Percentiles rank a stretch among this genome's conserved stretches.
These are phyloP conservation scores for Sphenopsis melanotis DNA, from an alignment of 2,797 vertebrate species.

Conservation along the genomic window DNA sequence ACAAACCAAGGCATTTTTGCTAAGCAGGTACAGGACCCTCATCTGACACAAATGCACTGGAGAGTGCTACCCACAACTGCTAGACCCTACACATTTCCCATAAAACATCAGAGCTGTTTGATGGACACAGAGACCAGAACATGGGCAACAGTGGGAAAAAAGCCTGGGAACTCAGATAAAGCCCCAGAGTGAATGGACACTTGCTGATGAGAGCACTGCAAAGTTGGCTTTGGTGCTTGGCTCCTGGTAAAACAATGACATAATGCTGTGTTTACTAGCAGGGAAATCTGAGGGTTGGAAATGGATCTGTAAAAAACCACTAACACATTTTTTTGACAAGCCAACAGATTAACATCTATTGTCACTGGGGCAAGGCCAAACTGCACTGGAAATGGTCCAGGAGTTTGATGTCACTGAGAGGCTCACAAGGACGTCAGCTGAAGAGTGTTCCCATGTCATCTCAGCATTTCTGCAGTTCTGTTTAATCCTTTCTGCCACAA, in stretches of 20 bases:
- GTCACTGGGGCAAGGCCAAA: conserved; percentile 64
- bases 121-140: not conserved
- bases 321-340: conserved; percentile 50
- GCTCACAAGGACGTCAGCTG: conserved; percentile 24
- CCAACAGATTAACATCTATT: conserved; percentile 65
- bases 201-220: not conserved
- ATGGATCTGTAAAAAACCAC: conserved; percentile 31
- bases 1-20: not conserved
- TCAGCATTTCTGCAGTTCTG: not conserved
- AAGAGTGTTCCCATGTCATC: conserved; percentile 20
- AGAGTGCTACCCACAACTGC: not conserved
- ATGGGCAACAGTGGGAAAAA: not conserved
- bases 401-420: conserved; percentile 48
- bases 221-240: conserved; percentile 29
- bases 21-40: not conserved
- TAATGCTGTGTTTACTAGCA: conserved; percentile 46
- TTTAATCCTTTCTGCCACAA: not conserved
- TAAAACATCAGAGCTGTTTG: not conserved
- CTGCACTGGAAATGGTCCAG: conserved; percentile 32
- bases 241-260: conserved; percentile 45
- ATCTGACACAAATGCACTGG: not conserved
- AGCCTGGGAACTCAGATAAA: conserved; percentile 38
- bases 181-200: not conserved
- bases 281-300: conserved; percentile 58
- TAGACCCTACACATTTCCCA: not conserved